Percentiles rank a stretch among this genome's conserved stretches.
These are phyloP conservation scores for Drosophila nr. fundita DNA, from an alignment of 2,888 invertebrate genomes.

Conservation along the genomic window DNA sequence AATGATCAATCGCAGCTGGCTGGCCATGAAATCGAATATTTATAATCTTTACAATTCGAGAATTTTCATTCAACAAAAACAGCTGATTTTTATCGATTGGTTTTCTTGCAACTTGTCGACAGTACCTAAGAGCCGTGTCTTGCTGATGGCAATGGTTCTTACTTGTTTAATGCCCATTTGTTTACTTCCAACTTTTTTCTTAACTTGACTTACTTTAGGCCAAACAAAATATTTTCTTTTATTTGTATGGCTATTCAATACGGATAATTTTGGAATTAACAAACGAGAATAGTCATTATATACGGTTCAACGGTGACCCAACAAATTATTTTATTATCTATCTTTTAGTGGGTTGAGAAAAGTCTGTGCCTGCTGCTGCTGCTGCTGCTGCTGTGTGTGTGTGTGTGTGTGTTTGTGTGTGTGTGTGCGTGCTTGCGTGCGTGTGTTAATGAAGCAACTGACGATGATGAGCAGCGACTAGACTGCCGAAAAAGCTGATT, in stretches of 20 bases:
- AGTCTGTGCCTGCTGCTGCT: background rate
- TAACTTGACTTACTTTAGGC: background rate
- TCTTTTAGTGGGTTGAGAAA: background rate
- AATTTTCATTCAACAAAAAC: background rate
- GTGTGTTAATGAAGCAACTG: slow-evolving; percentile 47
- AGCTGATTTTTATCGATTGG: background rate
- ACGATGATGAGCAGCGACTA: slow-evolving; percentile 28
- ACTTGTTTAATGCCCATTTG: background rate
- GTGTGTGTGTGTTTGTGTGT: background rate
- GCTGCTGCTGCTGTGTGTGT: background rate
- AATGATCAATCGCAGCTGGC: slow-evolving; percentile 37
- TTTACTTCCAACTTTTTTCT: background rate
- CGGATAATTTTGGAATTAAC: background rate
- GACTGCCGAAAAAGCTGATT: slow-evolving; percentile 43
- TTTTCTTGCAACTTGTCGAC: background rate
- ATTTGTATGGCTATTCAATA: background rate
- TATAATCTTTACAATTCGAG: background rate
- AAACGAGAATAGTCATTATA: background rate
- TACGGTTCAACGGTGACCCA: background rate
- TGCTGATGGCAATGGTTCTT: background rate
- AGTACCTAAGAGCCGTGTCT: background rate
- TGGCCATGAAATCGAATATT: slow-evolving; percentile 40
- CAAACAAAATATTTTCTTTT: background rate
- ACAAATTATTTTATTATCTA: background rate
- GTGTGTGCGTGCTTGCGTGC: background rate